Base-by-base conservation (phyloP, 2,888 invertebrate species). In the Cataglyphis cursor region DNA sequence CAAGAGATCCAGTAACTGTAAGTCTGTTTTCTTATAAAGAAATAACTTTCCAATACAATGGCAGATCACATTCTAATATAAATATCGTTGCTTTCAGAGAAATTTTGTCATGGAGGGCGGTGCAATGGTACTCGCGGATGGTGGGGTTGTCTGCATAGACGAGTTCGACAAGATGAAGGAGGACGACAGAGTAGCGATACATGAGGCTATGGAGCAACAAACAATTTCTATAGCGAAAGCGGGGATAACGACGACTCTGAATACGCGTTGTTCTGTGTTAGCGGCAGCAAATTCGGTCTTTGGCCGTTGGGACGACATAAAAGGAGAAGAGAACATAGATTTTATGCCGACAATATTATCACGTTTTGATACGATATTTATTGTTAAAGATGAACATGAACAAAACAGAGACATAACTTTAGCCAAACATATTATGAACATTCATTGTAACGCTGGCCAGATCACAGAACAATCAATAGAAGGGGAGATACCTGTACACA, bases 271-370 rank as follows among this genome's bases (percentile, higher is more conserved):
- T 95, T 99, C 99, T 0, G 99, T 99, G n/a, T 96, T 99, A 68
- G 99, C 99, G 31, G 99, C 99, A 0, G 99, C 99, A 6, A 99
- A 99, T 95, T 99, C 99, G 6, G 98, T 99, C 85, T 99, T 98
- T 95, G 99, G 99, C 0, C 97, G 99, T 21, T 99, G 99, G 99
- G 99, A 99, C 94, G 99, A 99, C 91, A 98, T 98, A 0, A 99
- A 99, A 95, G 99, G 99, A 0, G 99, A 98, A 90, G 99, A 99
- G 91, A 99, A 99, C 95, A 99, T 99, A 87, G 99, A 99, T 95
- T 99, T 99, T 94, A 98, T 99, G 98, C 99, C 99, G 5, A 99
- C 99, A n/a, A 99, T 99, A 95, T 96, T 99, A 82, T 99, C 99
- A 0, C 97, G 99, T 95, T 99, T 99, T 95, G 99, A 99, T 95